Conservation (phyloP, 64 coral and sea anemone genomes). For the Platygyra sinensis region DNA sequence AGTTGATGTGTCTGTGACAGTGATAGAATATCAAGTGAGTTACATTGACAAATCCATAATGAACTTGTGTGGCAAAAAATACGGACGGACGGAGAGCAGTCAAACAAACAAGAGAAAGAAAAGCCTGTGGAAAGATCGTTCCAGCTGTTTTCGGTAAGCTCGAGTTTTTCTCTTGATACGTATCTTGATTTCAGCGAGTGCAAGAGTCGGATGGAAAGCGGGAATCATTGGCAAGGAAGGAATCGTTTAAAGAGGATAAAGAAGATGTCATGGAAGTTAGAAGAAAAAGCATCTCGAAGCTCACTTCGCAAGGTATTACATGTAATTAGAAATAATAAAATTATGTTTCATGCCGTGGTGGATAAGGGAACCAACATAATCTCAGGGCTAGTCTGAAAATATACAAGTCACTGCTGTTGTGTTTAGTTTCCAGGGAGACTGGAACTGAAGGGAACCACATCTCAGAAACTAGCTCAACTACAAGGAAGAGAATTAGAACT, state of each 20-base stretch:
- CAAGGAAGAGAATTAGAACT: constrained; percentile 69
- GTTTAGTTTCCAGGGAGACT: constrained; percentile 43
- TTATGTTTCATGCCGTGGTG: too few species aligned
- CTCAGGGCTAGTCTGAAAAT: background rate
- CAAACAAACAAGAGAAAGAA: too few species aligned
- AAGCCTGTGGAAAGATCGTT: too few species aligned
- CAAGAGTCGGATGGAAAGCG: background rate
- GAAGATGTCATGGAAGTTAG: background rate
- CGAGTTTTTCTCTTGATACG: too few species aligned
- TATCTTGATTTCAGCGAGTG: constrained; percentile 3
- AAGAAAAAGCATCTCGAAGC: constrained; percentile 29
- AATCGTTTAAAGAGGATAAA: background rate
- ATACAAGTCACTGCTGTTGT: background rate
- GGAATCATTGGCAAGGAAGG: background rate
- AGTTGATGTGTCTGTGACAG: too few species aligned
- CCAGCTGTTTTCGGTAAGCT: too few species aligned
- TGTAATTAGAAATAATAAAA: background rate
- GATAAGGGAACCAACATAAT: too few species aligned
- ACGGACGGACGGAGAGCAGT: background rate
- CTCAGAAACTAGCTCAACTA: constrained; percentile 74
- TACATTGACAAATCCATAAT: too few species aligned
- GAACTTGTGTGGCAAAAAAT: too few species aligned
- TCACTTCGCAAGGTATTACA: background rate
- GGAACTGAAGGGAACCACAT: constrained; percentile 42
- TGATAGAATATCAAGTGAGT: too few species aligned